phyloP scores from a whole-genome alignment of 1,140 invertebrate genomes.

The Vollenhovia emeryi region DNA sequence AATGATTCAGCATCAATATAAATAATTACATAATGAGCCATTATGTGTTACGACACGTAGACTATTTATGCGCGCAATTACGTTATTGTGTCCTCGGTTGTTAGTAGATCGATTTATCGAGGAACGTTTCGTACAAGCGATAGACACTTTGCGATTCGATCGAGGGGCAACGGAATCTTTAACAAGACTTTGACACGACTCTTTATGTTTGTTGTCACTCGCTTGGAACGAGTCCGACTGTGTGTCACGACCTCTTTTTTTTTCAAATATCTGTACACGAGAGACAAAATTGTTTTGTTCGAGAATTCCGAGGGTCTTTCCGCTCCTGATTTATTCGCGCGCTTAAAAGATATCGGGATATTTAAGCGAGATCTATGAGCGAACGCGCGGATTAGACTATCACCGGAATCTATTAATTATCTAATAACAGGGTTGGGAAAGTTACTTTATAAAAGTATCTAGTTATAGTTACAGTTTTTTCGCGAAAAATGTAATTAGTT shows the following conservation, averaged over 20 bases:
- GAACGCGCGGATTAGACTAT: background rate
- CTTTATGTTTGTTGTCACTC: background rate
- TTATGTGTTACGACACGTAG: no score
- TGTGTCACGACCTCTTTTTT: background rate
- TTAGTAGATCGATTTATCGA: background rate
- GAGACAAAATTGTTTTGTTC: background rate
- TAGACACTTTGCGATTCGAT: background rate
- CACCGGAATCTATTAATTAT: background rate
- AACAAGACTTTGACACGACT: no score
- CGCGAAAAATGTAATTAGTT: no score
- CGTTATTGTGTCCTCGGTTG: background rate
- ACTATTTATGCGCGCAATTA: conserved; percentile 11
- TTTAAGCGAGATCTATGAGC: background rate
- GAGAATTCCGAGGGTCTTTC: background rate
- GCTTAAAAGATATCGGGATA: background rate
- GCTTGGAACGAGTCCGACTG: background rate
- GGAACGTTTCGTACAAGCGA: background rate
- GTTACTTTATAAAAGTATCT: no score
- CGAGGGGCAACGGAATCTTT: background rate
- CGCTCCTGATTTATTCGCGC: background rate
- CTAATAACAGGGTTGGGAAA: no score
- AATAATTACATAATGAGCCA: conserved; percentile 13
- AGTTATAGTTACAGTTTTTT: no score
- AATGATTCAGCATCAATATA: conserved; percentile 10
- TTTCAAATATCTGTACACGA: background rate